phyloP scores from a whole-genome alignment of 2,888 invertebrate species.

The Drosophila limbata region DNA sequence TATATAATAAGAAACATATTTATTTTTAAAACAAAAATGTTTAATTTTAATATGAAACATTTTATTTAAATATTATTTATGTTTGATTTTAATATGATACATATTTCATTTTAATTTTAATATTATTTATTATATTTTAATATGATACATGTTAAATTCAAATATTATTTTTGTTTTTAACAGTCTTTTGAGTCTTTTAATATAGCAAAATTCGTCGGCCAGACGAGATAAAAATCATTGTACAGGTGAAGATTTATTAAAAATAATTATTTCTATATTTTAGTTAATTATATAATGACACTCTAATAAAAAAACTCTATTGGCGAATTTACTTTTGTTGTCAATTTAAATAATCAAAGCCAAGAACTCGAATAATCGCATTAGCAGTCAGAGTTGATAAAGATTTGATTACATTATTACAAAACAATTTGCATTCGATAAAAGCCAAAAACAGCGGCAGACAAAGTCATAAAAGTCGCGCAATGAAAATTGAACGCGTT shows the following conservation, averaged over 20 bases:
- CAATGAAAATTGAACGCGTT: constrained; percentile 70
- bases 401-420: constrained; percentile 79
- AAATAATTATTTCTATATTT: background rate
- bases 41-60: too few species aligned
- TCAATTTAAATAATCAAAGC: constrained; percentile 36
- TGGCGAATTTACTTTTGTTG: constrained; percentile 8
- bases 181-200: too few species aligned
- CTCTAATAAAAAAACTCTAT: constrained; percentile 3
- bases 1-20: too few species aligned
- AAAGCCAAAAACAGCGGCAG: constrained; percentile 67
- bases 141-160: too few species aligned
- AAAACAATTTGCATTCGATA: constrained; percentile 80
- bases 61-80: too few species aligned
- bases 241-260: too few species aligned
- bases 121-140: too few species aligned
- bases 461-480: constrained; percentile 76
- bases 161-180: too few species aligned
- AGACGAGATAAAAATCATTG: background rate
- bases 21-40: too few species aligned
- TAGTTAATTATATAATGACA: background rate
- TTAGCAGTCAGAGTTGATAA: constrained; percentile 70
- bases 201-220: too few species aligned
- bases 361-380: constrained; percentile 68
- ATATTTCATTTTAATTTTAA: too few species aligned
- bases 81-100: too few species aligned